These are phyloP conservation scores for Tipula unca DNA, from an alignment of 2,888 invertebrate species.

Conservation along the genomic window DNA sequence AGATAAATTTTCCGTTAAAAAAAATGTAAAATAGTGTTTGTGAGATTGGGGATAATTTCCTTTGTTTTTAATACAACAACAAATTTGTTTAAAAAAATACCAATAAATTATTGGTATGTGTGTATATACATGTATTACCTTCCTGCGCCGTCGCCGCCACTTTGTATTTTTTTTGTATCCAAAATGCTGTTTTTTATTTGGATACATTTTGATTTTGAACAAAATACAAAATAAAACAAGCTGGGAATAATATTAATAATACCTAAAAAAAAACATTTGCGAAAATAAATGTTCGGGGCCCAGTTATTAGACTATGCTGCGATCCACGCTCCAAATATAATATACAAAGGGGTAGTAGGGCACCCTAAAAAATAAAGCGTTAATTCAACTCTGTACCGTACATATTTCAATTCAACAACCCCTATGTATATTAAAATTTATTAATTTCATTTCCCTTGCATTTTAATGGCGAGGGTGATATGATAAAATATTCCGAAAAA, in stretches of 20 bases:
- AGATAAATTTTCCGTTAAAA: background rate
- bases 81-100: background rate
- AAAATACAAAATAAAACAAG: background rate
- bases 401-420: background rate
- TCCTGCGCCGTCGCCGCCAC: constrained; percentile 14
- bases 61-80: background rate
- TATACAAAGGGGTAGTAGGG: background rate
- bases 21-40: background rate
- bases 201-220: background rate
- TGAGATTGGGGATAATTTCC: constrained; percentile 14
- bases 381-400: background rate
- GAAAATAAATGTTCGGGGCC: background rate
- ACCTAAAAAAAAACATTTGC: too few species aligned
- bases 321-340: background rate
- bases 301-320: background rate
- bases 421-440: background rate
- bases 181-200: background rate
- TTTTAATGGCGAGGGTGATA: constrained; percentile 14
- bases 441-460: constrained; percentile 14
- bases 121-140: background rate
- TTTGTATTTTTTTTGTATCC: background rate
- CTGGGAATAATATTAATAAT: background rate
- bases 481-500: background rate
- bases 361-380: background rate
- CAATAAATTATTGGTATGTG: background rate